Base-by-base conservation (phyloP, 2,797 vertebrate species). In the Thripadectes ignobilis region DNA sequence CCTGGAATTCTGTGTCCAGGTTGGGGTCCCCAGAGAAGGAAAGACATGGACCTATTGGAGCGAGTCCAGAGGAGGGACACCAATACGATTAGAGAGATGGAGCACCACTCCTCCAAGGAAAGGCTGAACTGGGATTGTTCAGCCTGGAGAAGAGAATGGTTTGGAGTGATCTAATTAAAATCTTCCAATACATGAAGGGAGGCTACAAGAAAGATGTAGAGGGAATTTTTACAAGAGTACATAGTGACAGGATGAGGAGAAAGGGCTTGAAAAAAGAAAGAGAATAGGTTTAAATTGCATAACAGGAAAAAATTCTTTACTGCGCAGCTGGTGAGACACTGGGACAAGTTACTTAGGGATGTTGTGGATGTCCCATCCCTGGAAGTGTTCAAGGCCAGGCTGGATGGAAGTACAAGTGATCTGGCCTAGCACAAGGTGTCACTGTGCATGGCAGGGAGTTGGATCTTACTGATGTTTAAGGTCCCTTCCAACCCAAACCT, bases 91-190 rank as follows among this genome's bases (percentile, higher is more conserved):
- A 54, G 39, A 46, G 29, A 2, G 8, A 30, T 29, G 23, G 29
- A 39, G 16, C 6, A 2, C 4, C 13, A 61, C 16, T 54, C 3
- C 19, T 24, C 0, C 16, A 8, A 1, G 23, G 19, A 29, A 61
- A 32, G 22, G 46, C 1, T 24, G 0, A 61, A n/a, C 6, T 5
- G 2, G 15, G 10, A 12, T n/a, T 76, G 14, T 1, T 68, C 12
- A 67, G 9, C 15, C n/a, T 52, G 12, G 16, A 69, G 8, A 20
- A 39, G 10, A 13, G 8, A 38, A 29, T 7, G 19, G 19, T 68
- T 68, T 27, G 5, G 2, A 14, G 5, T 68, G 12, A 61, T 30
- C 19, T 61, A 23, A 30, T n/a, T 39, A 23, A 6, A 20, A 12
- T 23, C n/a, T 7, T 52, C 32, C 29, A 24, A 12, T 39, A 11